A percentile compares a stretch with the other conserved stretches of the same genome.
phyloP scores from a whole-genome alignment of 2,797 vertebrate species.

The Hybognathus amarus region DNA sequence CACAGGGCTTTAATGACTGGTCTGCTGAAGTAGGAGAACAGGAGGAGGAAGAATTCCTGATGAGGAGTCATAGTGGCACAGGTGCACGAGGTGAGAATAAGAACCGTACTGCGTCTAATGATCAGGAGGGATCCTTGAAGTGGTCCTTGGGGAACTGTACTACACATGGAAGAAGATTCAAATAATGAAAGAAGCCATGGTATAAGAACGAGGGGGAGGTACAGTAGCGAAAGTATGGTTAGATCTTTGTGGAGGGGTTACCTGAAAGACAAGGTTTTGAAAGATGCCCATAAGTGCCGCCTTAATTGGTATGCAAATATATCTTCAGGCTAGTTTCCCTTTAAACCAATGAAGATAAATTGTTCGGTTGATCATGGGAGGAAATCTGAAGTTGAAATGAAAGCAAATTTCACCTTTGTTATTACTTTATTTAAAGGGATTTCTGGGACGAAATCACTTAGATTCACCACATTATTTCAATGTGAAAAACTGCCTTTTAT shows the following conservation, averaged over 20 bases:
- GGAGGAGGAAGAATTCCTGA: conserved; percentile 59
- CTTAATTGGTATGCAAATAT: conserved; percentile 35
- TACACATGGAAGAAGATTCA: conserved; percentile 56
- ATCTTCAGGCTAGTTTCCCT: not conserved
- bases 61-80: conserved; percentile 64
- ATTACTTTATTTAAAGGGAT: not conserved
- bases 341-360: not conserved
- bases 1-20: conserved; percentile 69
- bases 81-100: conserved; percentile 68
- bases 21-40: conserved; percentile 50
- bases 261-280: conserved; percentile 18
- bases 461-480: not conserved
- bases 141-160: conserved; percentile 63
- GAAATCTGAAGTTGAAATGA: not conserved
- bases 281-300: not conserved
- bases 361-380: not conserved
- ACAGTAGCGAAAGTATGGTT: conserved; percentile 31
- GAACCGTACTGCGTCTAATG: conserved; percentile 64
- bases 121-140: conserved; percentile 73
- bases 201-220: conserved; percentile 33
- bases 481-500: not conserved
- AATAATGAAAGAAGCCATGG: conserved; percentile 47
- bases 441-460: not conserved
- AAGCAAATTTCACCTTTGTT: not conserved
- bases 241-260: conserved; percentile 21